Evolutionary conservation across 1,140 invertebrate genomes (phyloP).

Genomic region (Melanaphis sacchari): DNA sequence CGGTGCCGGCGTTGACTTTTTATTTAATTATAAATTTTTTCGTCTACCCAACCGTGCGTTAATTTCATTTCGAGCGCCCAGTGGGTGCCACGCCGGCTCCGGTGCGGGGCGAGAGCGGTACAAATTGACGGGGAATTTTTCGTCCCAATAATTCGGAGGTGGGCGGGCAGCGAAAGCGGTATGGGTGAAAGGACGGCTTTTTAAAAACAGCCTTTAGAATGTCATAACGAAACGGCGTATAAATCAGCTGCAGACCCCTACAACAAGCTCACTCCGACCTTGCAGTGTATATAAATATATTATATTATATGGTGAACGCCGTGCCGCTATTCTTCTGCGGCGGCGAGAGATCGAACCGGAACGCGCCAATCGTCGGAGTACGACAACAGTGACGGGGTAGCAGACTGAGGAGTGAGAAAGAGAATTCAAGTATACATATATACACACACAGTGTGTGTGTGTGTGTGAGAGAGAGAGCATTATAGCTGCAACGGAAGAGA

Average conservation of each 20-base stretch:
- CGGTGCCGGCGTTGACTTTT: slow-evolving; percentile 7
- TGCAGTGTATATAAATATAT: background rate
- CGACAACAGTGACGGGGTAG: background rate
- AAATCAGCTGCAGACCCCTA: slow-evolving; percentile 45
- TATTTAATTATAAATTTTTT: slow-evolving; percentile 50
- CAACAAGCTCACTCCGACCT: background rate
- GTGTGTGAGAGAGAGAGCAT: background rate
- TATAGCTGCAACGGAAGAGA: background rate
- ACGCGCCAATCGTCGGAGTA: slow-evolving; percentile 22
- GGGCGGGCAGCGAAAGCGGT: background rate
- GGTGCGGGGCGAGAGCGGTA: background rate
- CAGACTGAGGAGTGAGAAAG: background rate
- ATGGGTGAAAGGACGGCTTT: background rate
- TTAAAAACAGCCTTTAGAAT: slow-evolving; percentile 40
- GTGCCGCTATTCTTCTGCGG: background rate
- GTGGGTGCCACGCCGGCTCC: background rate
- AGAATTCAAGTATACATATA: background rate
- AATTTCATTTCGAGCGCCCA: slow-evolving; percentile 19
- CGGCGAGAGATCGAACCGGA: slow-evolving; percentile 45
- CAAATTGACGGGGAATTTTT: slow-evolving; percentile 35
- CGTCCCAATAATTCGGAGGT: slow-evolving; percentile 1
- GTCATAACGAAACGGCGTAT: slow-evolving; percentile 51
- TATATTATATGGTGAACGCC: background rate
- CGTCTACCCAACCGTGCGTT: background rate
- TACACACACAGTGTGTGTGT: background rate